Conservation (phyloP, 2,113 vertebrate genomes). For the human region GRCh38 chr1:166620501-166621000, state of each 20-base stretch:
- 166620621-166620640: not conserved
- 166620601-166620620: not conserved
- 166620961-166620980: slow-evolving; percentile 82
- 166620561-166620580: not conserved
- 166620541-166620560: not conserved
- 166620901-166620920: slow-evolving; percentile 88
- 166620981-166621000: slow-evolving; percentile 82
- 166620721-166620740: not conserved
- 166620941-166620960: slow-evolving; percentile 85
- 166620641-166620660: not conserved
- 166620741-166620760: not conserved
- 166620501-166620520: not conserved
- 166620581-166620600: not conserved
- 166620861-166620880: slow-evolving; percentile 90
- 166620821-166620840: slow-evolving; percentile 87
- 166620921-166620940: slow-evolving; percentile 82
- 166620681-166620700: not conserved
- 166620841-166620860: slow-evolving; percentile 89
- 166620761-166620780: not conserved
- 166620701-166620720: not conserved
- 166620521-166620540: not conserved
- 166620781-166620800: slow-evolving; percentile 77
- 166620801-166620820: slow-evolving; percentile 73
- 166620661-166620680: not conserved
- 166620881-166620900: slow-evolving; percentile 86